Evolutionary conservation across 2,888 invertebrate species (phyloP).

Genomic region (Carcina quercana): DNA sequence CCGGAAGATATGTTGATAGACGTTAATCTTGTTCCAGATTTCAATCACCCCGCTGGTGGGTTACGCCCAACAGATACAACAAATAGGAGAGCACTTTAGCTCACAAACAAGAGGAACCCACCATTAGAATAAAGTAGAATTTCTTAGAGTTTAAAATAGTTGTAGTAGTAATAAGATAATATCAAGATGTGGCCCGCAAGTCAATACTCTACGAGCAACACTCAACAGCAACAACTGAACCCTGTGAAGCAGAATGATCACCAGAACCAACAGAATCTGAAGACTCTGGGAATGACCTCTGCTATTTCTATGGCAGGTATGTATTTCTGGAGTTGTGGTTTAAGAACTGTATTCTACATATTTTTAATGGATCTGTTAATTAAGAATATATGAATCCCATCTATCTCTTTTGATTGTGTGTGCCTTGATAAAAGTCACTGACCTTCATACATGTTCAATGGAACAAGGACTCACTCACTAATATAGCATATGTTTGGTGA

Average conservation of each 20-base stretch:
- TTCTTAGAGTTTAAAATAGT: no score
- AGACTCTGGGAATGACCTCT: conserved; percentile 92
- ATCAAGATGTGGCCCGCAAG: conserved; percentile 71
- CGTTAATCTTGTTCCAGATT: conserved; percentile 33
- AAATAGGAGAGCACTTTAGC: conserved; percentile 29
- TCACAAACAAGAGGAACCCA: not conserved
- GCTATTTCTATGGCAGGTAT: conserved; percentile 91
- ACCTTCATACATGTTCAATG: no score
- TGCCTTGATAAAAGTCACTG: no score
- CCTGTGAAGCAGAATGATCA: conserved; percentile 50
- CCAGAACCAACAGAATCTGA: conserved; percentile 73
- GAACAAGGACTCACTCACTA: no score
- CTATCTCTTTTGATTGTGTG: no score
- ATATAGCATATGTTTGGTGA: no score
- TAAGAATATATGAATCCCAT: no score
- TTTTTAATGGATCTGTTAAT: conserved; percentile 3
- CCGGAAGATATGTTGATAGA: no score
- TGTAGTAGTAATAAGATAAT: not conserved
- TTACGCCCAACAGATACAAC: conserved; percentile 28
- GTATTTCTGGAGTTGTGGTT: conserved; percentile 21
- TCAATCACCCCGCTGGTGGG: conserved; percentile 7
- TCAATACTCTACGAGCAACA: conserved; percentile 62
- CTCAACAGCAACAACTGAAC: conserved; percentile 27
- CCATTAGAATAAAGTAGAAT: not conserved
- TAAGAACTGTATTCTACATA: not conserved